These are phyloP conservation scores for Crotalus horridus DNA, from an alignment of 2,113 vertebrate species.

Conservation along the genomic window DNA sequence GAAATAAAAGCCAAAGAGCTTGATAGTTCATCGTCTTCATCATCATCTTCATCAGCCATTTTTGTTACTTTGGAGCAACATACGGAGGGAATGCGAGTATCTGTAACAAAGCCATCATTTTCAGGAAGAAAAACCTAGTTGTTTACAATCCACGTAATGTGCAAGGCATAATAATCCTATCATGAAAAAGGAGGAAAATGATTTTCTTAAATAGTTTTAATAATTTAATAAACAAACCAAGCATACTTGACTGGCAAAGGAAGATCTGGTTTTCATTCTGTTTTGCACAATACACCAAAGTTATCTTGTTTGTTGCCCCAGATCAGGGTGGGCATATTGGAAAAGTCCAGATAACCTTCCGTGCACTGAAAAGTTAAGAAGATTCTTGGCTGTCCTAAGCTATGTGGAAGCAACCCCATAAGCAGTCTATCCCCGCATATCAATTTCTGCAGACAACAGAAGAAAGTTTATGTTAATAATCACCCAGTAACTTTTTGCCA, in stretches of 20 bases:
- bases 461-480: background rate
- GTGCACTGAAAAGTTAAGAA: background rate
- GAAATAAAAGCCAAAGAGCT: background rate
- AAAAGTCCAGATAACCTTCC: background rate
- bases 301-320: background rate
- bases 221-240: background rate
- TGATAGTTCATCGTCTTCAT: background rate
- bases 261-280: background rate
- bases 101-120: background rate
- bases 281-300: background rate
- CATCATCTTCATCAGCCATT: background rate
- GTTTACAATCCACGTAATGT: background rate
- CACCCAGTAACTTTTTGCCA: background rate
- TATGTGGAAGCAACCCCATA: background rate
- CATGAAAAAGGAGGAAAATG: background rate
- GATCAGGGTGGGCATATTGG: background rate
- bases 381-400: background rate
- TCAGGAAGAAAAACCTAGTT: background rate
- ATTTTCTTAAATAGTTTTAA: background rate
- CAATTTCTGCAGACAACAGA: background rate
- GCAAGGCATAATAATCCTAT: background rate
- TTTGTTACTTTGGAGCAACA: constrained; percentile 15
- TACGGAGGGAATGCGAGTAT: background rate
- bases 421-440: background rate
- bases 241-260: fast-evolving